Percentiles rank a stretch among this genome's conserved stretches.
These are phyloP conservation scores for Clitarchus hookeri DNA, from an alignment of 2,888 invertebrate species.

Conservation along the genomic window DNA sequence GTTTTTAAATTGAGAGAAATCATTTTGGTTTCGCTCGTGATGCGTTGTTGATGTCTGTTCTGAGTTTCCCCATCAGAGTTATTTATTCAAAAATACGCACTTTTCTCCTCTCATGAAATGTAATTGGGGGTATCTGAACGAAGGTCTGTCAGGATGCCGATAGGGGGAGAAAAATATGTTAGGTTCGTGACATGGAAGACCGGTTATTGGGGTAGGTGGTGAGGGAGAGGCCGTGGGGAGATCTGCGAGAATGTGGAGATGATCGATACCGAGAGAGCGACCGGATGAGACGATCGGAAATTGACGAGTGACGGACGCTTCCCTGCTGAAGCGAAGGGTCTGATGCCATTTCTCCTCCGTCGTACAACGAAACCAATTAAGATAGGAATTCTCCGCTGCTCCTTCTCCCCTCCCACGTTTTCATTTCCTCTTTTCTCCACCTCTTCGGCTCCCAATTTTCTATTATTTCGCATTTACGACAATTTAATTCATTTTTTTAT, in stretches of 20 bases:
- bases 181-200: background rate
- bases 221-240: background rate
- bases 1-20: background rate
- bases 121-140: background rate
- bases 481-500: background rate
- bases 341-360: background rate
- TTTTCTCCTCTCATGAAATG: background rate
- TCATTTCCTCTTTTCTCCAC: too few species aligned
- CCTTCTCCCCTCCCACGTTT: background rate
- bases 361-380: conserved; percentile 1
- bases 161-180: too few species aligned
- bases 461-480: background rate
- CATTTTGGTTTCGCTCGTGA: background rate
- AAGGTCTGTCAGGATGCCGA: background rate
- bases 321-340: background rate
- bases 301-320: background rate
- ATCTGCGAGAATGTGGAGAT: background rate
- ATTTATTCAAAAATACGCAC: background rate
- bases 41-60: background rate
- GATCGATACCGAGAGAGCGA: background rate
- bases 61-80: background rate
- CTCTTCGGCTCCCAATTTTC: background rate
- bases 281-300: conserved; percentile 7
- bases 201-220: background rate
- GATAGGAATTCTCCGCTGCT: background rate